These are phyloP conservation scores for Aselliscus stoliczkanus DNA, from an alignment of 2,797 vertebrate genomes.

Conservation along the genomic window DNA sequence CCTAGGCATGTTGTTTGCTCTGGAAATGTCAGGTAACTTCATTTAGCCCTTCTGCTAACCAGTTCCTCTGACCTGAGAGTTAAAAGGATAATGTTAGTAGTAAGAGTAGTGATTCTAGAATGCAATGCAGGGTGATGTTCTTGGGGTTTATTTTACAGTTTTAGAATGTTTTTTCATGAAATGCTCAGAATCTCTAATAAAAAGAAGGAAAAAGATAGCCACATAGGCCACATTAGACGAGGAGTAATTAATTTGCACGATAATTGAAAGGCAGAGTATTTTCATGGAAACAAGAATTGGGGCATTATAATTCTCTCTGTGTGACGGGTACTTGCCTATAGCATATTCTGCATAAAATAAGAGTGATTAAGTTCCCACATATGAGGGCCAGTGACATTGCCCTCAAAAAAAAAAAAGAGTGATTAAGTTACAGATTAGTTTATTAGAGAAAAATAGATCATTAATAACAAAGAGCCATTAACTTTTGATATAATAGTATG, in stretches of 20 bases:
- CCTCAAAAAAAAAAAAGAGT: neutral
- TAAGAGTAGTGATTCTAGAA: neutral
- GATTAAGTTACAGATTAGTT: neutral
- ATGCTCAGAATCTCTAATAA: neutral
- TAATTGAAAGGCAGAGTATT: neutral
- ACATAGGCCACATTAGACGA: neutral
- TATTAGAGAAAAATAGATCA: neutral
- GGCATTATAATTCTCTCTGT: neutral
- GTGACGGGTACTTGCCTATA: neutral
- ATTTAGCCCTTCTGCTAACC: neutral
- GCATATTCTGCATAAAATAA: neutral
- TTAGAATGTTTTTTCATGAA: neutral
- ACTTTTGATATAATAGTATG: neutral
- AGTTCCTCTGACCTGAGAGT: neutral
- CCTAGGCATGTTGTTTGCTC: neutral
- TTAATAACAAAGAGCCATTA: neutral
- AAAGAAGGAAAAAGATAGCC: neutral
- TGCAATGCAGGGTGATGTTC: fast-evolving
- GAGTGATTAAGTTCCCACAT: neutral
- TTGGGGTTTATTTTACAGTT: fast-evolving
- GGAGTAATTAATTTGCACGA: neutral
- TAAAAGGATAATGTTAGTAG: neutral
- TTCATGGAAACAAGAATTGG: neutral
- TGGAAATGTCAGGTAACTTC: neutral
- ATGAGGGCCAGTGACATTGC: too few species aligned